phyloP scores from a whole-genome alignment of 2,888 invertebrate genomes.

The Agriopis aurantiaria region DNA sequence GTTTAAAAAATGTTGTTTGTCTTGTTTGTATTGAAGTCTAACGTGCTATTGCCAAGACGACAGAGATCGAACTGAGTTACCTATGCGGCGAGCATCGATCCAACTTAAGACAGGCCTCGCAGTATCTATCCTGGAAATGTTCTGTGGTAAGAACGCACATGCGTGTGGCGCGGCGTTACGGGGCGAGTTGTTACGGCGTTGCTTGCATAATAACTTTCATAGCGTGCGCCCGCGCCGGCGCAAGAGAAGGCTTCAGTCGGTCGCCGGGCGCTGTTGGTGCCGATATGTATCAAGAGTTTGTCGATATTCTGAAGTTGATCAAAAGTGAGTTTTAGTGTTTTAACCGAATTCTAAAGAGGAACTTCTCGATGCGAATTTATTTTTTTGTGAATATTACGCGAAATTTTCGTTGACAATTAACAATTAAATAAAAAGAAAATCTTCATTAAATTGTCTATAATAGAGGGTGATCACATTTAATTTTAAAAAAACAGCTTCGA shows the following conservation, averaged over 20 bases:
- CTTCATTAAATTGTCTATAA: too few species aligned
- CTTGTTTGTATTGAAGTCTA: too few species aligned
- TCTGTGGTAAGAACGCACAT: neutral
- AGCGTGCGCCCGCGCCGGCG: constrained; percentile 18
- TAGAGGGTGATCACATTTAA: too few species aligned
- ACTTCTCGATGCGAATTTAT: neutral
- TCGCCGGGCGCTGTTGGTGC: constrained; percentile 22
- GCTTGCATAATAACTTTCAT: constrained; percentile 40
- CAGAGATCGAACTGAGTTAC: too few species aligned
- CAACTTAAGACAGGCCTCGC: too few species aligned
- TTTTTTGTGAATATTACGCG: neutral
- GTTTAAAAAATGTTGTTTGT: too few species aligned
- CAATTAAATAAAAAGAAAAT: too few species aligned
- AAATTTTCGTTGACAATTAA: neutral
- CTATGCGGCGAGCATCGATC: too few species aligned
- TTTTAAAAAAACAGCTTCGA: too few species aligned
- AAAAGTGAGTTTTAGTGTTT: constrained; percentile 46
- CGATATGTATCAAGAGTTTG: constrained; percentile 50
- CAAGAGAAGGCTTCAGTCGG: constrained; percentile 20
- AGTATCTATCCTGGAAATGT: too few species aligned
- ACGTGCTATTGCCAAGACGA: too few species aligned
- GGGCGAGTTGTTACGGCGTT: constrained; percentile 11
- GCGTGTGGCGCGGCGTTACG: constrained; percentile 15
- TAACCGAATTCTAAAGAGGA: too few species aligned
- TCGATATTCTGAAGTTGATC: constrained; percentile 49